Percentiles rank a stretch among this genome's conserved stretches.
Evolutionary conservation across 2,888 invertebrate species (phyloP).

Genomic region (Volucella bombylans): DNA sequence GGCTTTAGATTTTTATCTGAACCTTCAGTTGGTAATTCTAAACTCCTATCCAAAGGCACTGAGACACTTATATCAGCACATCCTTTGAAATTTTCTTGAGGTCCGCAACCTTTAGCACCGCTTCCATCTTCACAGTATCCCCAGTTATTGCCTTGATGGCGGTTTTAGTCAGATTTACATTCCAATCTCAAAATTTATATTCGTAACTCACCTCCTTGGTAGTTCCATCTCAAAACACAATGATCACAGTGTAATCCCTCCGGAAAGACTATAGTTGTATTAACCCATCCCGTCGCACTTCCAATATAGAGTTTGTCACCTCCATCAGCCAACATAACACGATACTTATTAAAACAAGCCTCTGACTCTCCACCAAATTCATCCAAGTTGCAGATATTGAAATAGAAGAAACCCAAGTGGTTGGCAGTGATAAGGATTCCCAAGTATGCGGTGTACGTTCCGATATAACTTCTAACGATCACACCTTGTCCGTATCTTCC

Average conservation of each 20-base stretch:
- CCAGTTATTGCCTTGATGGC: slow-evolving; percentile 83
- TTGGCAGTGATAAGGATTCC: slow-evolving; percentile 80
- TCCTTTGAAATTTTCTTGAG: slow-evolving; percentile 83
- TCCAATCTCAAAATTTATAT: no score
- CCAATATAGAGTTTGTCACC: slow-evolving; percentile 75
- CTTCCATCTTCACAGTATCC: slow-evolving; percentile 82
- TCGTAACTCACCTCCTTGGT: slow-evolving; percentile 81
- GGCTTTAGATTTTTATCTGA: neutral
- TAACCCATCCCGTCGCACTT: slow-evolving; percentile 76
- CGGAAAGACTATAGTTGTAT: slow-evolving; percentile 81
- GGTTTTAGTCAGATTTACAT: neutral
- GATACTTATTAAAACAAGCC: slow-evolving; percentile 83
- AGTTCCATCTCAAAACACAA: slow-evolving; percentile 85
- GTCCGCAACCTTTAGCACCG: slow-evolving; percentile 82
- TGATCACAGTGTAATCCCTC: slow-evolving; percentile 83
- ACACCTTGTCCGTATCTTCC: slow-evolving; percentile 82
- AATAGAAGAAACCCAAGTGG: slow-evolving; percentile 82
- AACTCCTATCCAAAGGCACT: slow-evolving; percentile 54
- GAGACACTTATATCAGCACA: slow-evolving; percentile 83
- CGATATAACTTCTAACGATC: slow-evolving; percentile 80
- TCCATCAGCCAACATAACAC: slow-evolving; percentile 79
- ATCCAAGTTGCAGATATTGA: slow-evolving; percentile 82
- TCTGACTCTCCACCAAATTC: slow-evolving; percentile 83
- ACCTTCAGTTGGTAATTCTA: slow-evolving; percentile 11
- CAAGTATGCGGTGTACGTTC: slow-evolving; percentile 77